These are phyloP conservation scores for Anseranas semipalmata DNA, from an alignment of 2,113 vertebrate genomes.

Conservation along the genomic window DNA sequence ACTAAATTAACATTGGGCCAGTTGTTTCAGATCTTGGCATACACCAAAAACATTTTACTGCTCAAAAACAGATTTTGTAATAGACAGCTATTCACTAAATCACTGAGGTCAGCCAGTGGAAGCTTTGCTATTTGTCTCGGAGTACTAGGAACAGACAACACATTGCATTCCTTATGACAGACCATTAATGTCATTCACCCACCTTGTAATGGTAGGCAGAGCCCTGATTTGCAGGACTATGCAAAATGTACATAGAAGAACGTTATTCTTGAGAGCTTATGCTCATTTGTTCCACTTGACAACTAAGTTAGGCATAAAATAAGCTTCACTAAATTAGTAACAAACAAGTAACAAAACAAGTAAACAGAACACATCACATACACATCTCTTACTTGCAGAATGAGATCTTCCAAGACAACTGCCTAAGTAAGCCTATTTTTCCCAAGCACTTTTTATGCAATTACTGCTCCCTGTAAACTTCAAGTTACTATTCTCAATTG, in stretches of 20 bases:
- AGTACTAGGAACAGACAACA: background rate
- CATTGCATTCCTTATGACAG: background rate
- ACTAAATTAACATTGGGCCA: background rate
- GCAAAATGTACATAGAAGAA: background rate
- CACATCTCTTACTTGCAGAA: background rate
- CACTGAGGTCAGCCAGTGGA: background rate
- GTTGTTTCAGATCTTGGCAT: background rate
- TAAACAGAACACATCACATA: background rate
- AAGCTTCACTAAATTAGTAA: background rate
- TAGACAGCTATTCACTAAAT: background rate
- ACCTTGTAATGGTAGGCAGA: background rate
- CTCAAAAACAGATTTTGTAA: background rate
- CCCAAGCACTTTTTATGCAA: background rate
- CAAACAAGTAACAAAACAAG: background rate
- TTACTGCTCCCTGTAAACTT: background rate
- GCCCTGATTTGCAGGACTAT: background rate
- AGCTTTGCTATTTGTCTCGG: background rate
- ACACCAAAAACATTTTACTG: background rate
- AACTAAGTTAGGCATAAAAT: constrained; percentile 11
- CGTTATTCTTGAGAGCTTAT: constrained; percentile 6
- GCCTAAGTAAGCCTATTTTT: background rate
- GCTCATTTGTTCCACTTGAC: constrained; percentile 30
- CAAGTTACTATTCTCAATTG: background rate
- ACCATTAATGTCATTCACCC: background rate
- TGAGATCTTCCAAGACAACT: background rate